Evolutionary conservation across 2,888 invertebrate genomes (phyloP).

Genomic region (Ectobius pallidus): DNA sequence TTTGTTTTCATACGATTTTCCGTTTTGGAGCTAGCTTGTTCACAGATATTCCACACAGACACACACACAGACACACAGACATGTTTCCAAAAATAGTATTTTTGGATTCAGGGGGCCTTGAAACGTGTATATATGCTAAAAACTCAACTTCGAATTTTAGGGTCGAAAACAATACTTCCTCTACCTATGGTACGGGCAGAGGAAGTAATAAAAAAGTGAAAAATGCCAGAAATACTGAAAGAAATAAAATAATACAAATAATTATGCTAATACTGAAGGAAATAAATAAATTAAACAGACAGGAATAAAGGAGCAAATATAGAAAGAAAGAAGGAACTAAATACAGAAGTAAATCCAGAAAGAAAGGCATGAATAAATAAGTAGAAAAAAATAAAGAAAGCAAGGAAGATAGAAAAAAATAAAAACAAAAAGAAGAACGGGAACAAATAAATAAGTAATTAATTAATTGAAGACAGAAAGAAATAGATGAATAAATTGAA

Average conservation of each 20-base stretch:
- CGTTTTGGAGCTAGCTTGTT: too few species aligned
- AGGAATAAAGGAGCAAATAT: background rate
- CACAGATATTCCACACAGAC: too few species aligned
- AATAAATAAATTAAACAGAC: background rate
- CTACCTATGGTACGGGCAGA: too few species aligned
- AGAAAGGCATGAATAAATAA: background rate
- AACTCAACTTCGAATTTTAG: too few species aligned
- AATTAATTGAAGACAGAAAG: background rate
- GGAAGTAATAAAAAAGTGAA: background rate
- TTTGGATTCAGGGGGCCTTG: background rate
- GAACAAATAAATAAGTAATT: background rate
- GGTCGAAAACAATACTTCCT: too few species aligned
- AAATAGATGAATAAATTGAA: background rate
- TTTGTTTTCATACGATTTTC: too few species aligned
- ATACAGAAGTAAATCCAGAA: background rate
- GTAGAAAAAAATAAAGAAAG: background rate
- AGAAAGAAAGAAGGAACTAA: background rate
- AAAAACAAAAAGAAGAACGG: background rate
- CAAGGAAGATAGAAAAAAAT: background rate
- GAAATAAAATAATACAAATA: background rate
- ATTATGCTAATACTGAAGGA: background rate
- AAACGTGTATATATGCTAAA: background rate
- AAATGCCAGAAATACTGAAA: background rate
- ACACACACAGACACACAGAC: too few species aligned
- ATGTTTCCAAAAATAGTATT: too few species aligned